Percentiles rank a stretch among this genome's conserved stretches.
Evolutionary conservation across 2,888 invertebrate genomes (phyloP).

Genomic region (Drosophila formosana): DNA sequence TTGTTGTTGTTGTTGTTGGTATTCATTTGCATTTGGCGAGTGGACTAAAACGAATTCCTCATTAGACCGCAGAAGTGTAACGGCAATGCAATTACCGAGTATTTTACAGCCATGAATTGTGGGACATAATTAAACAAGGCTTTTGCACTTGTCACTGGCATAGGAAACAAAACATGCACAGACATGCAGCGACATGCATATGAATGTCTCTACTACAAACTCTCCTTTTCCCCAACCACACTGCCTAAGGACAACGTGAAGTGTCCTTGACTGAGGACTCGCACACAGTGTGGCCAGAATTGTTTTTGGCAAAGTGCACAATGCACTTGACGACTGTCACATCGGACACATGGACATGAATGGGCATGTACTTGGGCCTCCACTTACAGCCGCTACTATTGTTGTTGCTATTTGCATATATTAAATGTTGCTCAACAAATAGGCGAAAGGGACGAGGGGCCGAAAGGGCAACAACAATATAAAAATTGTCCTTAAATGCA

Average conservation of each 20-base stretch:
- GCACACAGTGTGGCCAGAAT: conserved; percentile 51
- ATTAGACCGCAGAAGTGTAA: conserved; percentile 35
- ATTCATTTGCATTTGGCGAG: conserved; percentile 13
- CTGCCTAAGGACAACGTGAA: conserved; percentile 20
- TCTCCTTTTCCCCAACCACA: neutral
- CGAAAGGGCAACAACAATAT: conserved; percentile 30
- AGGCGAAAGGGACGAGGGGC: too few relatives aligned
- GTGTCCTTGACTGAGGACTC: conserved; percentile 68
- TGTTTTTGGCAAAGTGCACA: conserved; percentile 80
- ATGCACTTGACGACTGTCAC: conserved; percentile 79
- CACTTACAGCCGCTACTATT: conserved; percentile 5
- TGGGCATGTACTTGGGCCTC: conserved; percentile 29
- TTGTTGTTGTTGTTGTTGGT: neutral
- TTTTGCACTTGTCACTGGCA: conserved; percentile 60
- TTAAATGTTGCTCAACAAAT: conserved; percentile 56
- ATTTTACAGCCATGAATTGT: conserved; percentile 52
- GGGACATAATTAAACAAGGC: conserved; percentile 69
- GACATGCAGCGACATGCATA: conserved; percentile 37
- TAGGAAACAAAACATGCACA: conserved; percentile 28
- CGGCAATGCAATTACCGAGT: conserved; percentile 37
- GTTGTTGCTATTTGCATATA: conserved; percentile 57
- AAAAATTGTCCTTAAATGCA: conserved; percentile 71
- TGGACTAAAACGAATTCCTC: conserved; percentile 26
- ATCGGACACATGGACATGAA: conserved; percentile 36
- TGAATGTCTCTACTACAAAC: conserved; percentile 14